phyloP scores from a whole-genome alignment of 2,797 vertebrate genomes.

The Lithobates pipiens region DNA sequence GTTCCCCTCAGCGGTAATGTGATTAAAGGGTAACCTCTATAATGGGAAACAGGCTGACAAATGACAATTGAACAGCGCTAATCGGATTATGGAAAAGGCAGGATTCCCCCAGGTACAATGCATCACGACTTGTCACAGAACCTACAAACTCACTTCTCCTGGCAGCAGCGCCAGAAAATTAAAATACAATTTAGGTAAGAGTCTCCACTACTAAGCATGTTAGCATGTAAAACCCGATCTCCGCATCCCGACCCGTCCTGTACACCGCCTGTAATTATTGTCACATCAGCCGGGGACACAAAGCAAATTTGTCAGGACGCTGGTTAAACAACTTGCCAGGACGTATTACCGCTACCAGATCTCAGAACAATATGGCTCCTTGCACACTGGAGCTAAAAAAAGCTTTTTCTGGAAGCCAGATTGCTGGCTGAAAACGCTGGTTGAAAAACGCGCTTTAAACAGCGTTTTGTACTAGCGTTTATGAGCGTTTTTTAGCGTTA shows the following conservation, averaged over 20 bases:
- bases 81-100: conserved; percentile 55
- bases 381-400: too few relatives aligned
- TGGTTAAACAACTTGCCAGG: not conserved
- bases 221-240: conserved; percentile 39
- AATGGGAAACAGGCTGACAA: conserved; percentile 54
- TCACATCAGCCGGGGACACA: conserved; percentile 13
- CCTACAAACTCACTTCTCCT: conserved; percentile 51
- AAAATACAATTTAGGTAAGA: conserved; percentile 49
- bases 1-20: conserved; percentile 44
- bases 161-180: conserved; percentile 51
- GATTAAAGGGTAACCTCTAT: conserved; percentile 53
- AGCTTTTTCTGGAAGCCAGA: too few relatives aligned
- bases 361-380: not conserved
- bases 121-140: conserved; percentile 59
- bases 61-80: conserved; percentile 61
- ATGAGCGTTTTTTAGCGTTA: too few relatives aligned
- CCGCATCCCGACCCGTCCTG: not conserved
- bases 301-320: not conserved
- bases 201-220: conserved; percentile 58
- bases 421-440: too few relatives aligned
- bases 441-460: too few relatives aligned
- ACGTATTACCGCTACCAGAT: not conserved
- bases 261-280: conserved; percentile 9
- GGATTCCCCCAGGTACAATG: conserved; percentile 59
- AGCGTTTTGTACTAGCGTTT: too few relatives aligned